phyloP scores from a whole-genome alignment of 2,888 invertebrate species.

The Chalcosyrphus nemorum region DNA sequence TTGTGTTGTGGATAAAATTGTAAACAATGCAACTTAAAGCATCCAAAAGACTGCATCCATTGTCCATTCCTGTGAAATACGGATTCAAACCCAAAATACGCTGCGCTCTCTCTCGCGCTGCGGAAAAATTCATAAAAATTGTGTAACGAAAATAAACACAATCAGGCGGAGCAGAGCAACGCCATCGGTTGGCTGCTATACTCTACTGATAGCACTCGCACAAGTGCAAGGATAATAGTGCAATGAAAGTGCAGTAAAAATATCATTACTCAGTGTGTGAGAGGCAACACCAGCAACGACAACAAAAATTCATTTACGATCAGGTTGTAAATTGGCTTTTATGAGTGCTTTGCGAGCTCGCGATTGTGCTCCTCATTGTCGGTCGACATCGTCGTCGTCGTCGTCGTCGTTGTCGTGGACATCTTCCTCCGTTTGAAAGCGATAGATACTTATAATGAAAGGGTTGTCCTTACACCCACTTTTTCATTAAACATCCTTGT shows the following conservation, averaged over 20 bases:
- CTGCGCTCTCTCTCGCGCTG: too few relatives aligned
- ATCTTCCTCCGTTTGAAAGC: not conserved
- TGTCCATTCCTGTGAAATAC: constrained; percentile 55
- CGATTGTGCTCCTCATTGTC: too few relatives aligned
- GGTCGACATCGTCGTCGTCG: too few relatives aligned
- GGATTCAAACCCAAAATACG: constrained; percentile 33
- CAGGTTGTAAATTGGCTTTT: constrained; percentile 71
- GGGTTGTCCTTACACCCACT: constrained; percentile 19
- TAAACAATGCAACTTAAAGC: constrained; percentile 60
- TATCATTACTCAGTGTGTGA: constrained; percentile 62
- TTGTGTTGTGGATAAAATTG: constrained; percentile 50
- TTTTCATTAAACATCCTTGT: constrained; percentile 7
- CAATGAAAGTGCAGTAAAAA: constrained; percentile 66
- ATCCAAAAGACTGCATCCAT: constrained; percentile 58
- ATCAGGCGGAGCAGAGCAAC: not conserved
- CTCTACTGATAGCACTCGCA: not conserved
- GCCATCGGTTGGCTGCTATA: not conserved
- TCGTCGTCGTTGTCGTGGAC: constrained; percentile 25
- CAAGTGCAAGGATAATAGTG: constrained; percentile 54
- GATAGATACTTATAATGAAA: constrained; percentile 8
- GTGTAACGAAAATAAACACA: constrained; percentile 31
- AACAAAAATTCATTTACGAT: constrained; percentile 71
- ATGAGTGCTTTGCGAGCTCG: constrained; percentile 51
- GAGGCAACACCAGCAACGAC: constrained; percentile 32
- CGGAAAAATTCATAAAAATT: constrained; percentile 64